Conservation (phyloP, 2,113 vertebrate genomes). For the Amphilophus citrinellus region DNA sequence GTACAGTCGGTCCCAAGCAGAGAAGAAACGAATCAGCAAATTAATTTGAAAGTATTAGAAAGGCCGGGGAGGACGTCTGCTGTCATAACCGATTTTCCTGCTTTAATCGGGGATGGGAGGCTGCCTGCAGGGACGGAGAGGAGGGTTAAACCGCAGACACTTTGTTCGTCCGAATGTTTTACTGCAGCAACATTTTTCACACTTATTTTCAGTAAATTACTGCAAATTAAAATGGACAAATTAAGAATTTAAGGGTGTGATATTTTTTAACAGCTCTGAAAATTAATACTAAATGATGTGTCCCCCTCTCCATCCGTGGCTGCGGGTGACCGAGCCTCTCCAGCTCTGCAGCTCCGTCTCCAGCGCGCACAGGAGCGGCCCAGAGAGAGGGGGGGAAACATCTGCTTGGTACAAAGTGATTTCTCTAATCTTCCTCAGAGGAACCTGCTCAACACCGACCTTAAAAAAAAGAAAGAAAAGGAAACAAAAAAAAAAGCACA, state of each 20-base stretch:
- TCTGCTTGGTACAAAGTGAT: conserved; percentile 71
- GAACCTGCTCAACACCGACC: conserved; percentile 63
- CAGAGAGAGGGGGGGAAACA: conserved; percentile 22
- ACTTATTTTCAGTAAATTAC: background rate
- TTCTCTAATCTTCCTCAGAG: conserved; percentile 71
- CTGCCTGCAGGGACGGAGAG: conserved; percentile 52
- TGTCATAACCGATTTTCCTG: conserved; percentile 78
- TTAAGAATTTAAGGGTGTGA: background rate
- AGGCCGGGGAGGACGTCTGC: conserved; percentile 75
- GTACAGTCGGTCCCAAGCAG: conserved; percentile 68
- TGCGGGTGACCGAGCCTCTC: conserved; percentile 35
- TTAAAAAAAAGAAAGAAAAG: conserved; percentile 25
- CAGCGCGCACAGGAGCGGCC: conserved; percentile 23
- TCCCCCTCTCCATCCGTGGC: background rate
- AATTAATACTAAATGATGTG: background rate
- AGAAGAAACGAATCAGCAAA: conserved; percentile 72
- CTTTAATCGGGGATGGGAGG: conserved; percentile 66
- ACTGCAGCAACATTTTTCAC: background rate
- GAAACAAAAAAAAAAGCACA: background rate
- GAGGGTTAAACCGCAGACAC: conserved; percentile 28
- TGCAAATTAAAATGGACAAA: background rate
- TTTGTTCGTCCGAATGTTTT: background rate
- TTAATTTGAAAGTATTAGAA: conserved; percentile 72
- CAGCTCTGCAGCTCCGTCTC: conserved; percentile 38
- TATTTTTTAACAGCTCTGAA: background rate